Percentiles rank a stretch among this genome's conserved stretches.
Conservation (phyloP, 2,888 invertebrate species). For the Lasioglossum malachurum region DNA sequence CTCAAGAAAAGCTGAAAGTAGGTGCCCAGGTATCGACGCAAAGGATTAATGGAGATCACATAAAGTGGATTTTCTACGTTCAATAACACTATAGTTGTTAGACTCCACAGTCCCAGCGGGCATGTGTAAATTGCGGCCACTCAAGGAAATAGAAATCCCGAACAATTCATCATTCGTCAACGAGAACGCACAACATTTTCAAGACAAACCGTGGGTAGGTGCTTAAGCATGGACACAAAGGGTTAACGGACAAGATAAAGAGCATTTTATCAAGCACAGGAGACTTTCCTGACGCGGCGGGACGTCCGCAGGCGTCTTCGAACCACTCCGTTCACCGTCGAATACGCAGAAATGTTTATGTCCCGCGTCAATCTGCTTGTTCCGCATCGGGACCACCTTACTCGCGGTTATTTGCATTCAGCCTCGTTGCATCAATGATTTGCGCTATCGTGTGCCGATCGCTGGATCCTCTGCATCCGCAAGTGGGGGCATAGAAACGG, state of each 20-base stretch:
- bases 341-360: conserved; percentile 16
- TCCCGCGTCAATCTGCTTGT: conserved; percentile 24
- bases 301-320: background rate
- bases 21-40: no score
- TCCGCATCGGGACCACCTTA: conserved; percentile 5
- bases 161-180: background rate
- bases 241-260: background rate
- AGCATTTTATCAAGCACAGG: background rate
- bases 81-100: background rate
- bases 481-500: conserved; percentile 11
- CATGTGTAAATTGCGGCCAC: background rate
- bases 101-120: background rate
- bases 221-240: background rate
- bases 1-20: no score
- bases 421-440: conserved; percentile 34
- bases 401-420: conserved; percentile 12
- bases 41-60: no score
- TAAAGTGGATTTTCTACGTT: background rate
- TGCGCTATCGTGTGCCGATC: conserved; percentile 51
- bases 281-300: background rate
- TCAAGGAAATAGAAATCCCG: background rate
- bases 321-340: background rate
- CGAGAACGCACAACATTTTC: background rate
- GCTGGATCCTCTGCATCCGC: conserved; percentile 16
- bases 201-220: background rate